A percentile compares a stretch with the other conserved stretches of the same genome.
Conservation (phyloP, 2,113 vertebrate species). For the Myrmecobius fasciatus region DNA sequence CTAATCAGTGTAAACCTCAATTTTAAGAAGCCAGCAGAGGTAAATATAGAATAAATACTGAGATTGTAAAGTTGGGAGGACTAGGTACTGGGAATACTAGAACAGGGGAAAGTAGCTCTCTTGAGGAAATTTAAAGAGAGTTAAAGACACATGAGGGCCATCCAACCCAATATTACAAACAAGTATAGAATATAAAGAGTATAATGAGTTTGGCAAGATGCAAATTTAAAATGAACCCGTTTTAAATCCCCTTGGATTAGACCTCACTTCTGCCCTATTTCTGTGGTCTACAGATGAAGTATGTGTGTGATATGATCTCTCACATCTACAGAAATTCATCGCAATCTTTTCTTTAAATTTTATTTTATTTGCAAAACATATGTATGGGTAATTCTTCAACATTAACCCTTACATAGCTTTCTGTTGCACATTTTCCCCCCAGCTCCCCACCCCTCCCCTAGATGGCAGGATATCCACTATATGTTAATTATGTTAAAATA, state of each 20-base stretch:
- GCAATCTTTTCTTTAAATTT: too few species aligned
- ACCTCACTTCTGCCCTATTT: neutral
- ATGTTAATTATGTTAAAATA: too few species aligned
- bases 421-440: too few species aligned
- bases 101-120: neutral
- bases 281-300: neutral
- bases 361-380: too few species aligned
- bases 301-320: neutral
- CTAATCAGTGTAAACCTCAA: neutral
- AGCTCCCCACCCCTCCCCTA: too few species aligned
- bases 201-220: neutral
- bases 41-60: neutral
- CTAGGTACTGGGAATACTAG: neutral
- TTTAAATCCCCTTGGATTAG: neutral
- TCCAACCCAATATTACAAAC: neutral
- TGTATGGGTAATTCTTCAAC: too few species aligned
- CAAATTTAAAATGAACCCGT: neutral
- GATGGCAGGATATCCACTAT: too few species aligned
- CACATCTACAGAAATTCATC: neutral
- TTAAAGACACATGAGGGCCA: neutral
- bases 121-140: neutral
- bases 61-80: neutral
- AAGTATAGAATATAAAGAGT: neutral
- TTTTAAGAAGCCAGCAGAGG: neutral
- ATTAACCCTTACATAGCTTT: too few species aligned